Evolutionary conservation across 1,140 invertebrate genomes (phyloP).

Genomic region (Drosophila sproati): DNA sequence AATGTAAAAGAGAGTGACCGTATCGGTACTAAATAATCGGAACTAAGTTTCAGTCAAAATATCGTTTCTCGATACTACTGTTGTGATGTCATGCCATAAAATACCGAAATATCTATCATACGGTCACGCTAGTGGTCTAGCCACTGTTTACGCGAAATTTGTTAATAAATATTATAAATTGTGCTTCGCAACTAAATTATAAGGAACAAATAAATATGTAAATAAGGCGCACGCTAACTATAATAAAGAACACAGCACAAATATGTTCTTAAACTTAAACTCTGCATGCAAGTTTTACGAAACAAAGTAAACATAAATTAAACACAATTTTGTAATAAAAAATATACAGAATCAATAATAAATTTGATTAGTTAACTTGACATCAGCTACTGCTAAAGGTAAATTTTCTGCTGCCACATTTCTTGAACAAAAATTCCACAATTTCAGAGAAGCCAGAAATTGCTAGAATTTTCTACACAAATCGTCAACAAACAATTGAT

Average conservation of each 20-base stretch:
- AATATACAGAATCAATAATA: constrained; percentile 14
- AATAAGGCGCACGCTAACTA: background rate
- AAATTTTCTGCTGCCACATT: constrained; percentile 21
- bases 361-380: constrained; percentile 20
- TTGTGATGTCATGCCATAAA: constrained; percentile 41
- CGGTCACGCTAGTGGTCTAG: constrained; percentile 30
- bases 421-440: constrained; percentile 10
- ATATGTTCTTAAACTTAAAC: constrained; percentile 21
- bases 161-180: constrained; percentile 31
- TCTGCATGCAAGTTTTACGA: constrained; percentile 29
- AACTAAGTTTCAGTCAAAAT: constrained; percentile 23
- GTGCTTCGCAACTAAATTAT: constrained; percentile 10
- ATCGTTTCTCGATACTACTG: constrained; percentile 6
- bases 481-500: constrained; percentile 5
- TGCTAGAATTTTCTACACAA: constrained; percentile 51
- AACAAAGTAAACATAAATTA: constrained; percentile 30
- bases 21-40: constrained; percentile 34
- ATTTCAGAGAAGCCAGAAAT: constrained; percentile 27
- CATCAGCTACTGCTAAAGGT: constrained; percentile 30
- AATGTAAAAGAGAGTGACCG: constrained; percentile 13
- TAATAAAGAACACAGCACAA: constrained; percentile 13
- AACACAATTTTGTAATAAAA: constrained; percentile 17
- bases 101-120: constrained; percentile 10
- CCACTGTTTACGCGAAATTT: constrained; percentile 42
- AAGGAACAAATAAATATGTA: constrained; percentile 3